Evolutionary conservation across 2,888 invertebrate species (phyloP).

Genomic region (Bellardia bayeri): DNA sequence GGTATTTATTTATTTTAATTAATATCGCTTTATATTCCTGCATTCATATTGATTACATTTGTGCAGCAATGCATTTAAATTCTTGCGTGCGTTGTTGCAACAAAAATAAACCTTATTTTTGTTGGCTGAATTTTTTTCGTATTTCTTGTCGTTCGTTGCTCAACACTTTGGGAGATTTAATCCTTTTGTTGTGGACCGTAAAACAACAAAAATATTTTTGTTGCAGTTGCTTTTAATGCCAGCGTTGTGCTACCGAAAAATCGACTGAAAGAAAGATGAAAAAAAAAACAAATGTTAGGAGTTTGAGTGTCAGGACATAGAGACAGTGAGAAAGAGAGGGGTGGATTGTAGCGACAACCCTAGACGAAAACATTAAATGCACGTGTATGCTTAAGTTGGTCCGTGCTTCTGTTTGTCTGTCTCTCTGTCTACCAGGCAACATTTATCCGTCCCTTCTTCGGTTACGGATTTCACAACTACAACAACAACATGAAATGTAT

Average conservation of each 20-base stretch:
- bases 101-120: constrained; percentile 5
- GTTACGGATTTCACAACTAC: constrained; percentile 51
- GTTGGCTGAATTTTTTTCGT: background rate
- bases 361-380: constrained; percentile 64
- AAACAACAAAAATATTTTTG: constrained; percentile 56
- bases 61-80: constrained; percentile 63
- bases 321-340: constrained; percentile 10
- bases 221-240: constrained; percentile 61
- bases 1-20: constrained; percentile 66
- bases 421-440: constrained; percentile 35
- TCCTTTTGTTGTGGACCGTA: constrained; percentile 67
- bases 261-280: constrained; percentile 27
- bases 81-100: constrained; percentile 37
- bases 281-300: constrained; percentile 2
- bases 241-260: constrained; percentile 50
- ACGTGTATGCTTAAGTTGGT: constrained; percentile 52
- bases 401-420: constrained; percentile 32
- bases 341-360: constrained; percentile 46
- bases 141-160: constrained; percentile 37
- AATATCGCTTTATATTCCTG: constrained; percentile 56
- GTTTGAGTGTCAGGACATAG: background rate
- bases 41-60: constrained; percentile 68
- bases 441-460: constrained; percentile 30
- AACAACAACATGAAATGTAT: background rate
- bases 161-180: constrained; percentile 57